A percentile compares a stretch with the other conserved stretches of the same genome.
Conservation (phyloP, 1,140 invertebrate species). For the Zaprionus gabonicus region DNA sequence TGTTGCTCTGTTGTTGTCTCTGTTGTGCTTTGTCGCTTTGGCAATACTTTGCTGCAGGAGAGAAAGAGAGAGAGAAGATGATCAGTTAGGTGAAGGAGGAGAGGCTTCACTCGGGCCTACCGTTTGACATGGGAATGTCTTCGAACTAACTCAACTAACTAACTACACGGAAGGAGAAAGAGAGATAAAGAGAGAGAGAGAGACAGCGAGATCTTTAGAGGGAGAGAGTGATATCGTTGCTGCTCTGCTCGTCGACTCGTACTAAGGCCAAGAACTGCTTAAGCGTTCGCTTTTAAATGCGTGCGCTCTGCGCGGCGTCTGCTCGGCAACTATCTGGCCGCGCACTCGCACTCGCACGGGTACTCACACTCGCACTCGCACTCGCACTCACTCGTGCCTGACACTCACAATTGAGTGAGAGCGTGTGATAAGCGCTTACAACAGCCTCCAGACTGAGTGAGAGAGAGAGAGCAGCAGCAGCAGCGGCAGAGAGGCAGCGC, state of each 20-base stretch:
- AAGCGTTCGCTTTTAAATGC: conserved; percentile 21
- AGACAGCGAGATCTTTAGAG: not conserved
- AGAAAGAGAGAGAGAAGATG: not conserved
- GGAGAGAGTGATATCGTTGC: not conserved
- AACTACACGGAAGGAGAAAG: not conserved
- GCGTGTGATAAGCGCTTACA: conserved; percentile 5
- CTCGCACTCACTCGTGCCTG: not conserved
- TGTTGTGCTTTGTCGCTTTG: conserved; percentile 36
- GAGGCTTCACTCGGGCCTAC: not conserved
- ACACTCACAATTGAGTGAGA: conserved; percentile 38
- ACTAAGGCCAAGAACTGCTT: conserved; percentile 2
- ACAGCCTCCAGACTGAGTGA: conserved; percentile 16
- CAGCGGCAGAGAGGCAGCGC: not conserved
- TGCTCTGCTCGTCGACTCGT: not conserved
- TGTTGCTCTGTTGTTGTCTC: conserved; percentile 23
- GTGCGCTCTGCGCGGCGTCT: conserved; percentile 36
- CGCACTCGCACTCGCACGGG: conserved; percentile 37
- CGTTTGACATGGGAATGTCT: conserved; percentile 16
- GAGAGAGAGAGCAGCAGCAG: conserved; percentile 11
- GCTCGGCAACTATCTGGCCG: conserved; percentile 37
- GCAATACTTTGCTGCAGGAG: conserved; percentile 46
- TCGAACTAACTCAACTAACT: not conserved
- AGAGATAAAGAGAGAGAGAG: not conserved
- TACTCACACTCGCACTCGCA: conserved; percentile 23
- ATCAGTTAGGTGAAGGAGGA: too few species aligned